Percentiles rank a stretch among this genome's conserved stretches.
Conservation (phyloP, 2,888 invertebrate genomes). For the Chymomyza amoena region DNA sequence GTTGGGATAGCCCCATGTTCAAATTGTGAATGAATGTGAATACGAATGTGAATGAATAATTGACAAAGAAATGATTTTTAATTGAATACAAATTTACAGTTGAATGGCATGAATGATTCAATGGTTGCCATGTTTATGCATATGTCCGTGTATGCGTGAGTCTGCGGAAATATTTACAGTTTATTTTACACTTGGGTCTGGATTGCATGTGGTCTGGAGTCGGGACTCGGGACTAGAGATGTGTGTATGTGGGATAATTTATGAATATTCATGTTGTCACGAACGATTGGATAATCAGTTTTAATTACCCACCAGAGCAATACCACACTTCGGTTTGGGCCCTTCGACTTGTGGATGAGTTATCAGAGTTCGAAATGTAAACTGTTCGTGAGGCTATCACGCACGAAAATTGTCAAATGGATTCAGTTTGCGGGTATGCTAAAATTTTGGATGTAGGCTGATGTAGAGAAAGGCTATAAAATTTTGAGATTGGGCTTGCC, state of each 20-base stretch:
- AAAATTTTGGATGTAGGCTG: no score
- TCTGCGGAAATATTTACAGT: neutral
- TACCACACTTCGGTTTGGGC: no score
- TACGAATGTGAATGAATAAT: slow-evolving; percentile 59
- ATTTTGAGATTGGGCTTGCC: no score
- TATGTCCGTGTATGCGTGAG: neutral
- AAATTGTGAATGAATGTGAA: slow-evolving; percentile 22
- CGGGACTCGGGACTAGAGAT: neutral
- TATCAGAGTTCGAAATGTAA: no score
- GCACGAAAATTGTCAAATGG: no score
- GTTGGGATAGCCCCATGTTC: slow-evolving; percentile 19
- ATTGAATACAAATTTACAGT: slow-evolving; percentile 73
- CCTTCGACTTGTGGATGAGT: no score
- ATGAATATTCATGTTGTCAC: neutral
- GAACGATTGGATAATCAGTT: neutral
- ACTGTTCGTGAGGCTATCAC: no score
- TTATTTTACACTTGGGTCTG: neutral
- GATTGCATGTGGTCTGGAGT: neutral
- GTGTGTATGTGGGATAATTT: neutral
- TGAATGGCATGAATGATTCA: slow-evolving; percentile 42
- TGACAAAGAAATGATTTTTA: slow-evolving; percentile 74
- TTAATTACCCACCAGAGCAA: neutral
- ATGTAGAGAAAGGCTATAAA: no score
- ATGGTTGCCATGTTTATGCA: neutral
- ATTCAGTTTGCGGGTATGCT: no score